Conservation (phyloP, 2,113 vertebrate genomes). For the Rana temporaria region DNA sequence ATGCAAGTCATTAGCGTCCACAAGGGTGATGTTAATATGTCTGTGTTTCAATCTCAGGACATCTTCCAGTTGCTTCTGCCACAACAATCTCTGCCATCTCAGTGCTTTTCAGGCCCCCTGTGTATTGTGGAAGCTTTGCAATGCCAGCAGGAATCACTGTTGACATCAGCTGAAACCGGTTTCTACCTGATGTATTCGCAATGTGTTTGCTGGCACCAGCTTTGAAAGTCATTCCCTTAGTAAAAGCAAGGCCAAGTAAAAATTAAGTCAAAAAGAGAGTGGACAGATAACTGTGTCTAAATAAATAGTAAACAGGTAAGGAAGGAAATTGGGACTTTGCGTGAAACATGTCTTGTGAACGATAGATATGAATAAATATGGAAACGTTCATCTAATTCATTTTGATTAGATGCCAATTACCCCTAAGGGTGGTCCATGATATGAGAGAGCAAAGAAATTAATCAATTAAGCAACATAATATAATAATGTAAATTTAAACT, state of each 20-base stretch:
- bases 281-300: neutral
- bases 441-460: no score
- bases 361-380: no score
- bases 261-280: constrained; percentile 9
- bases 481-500: no score
- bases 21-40: constrained; percentile 81
- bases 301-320: no score
- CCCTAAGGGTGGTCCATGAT: no score
- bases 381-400: no score
- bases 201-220: constrained; percentile 58
- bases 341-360: no score
- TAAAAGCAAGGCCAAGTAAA: constrained; percentile 17
- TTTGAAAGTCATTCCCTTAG: constrained; percentile 60
- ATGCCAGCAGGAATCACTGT: constrained; percentile 71
- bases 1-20: constrained; percentile 81
- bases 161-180: constrained; percentile 67
- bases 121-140: constrained; percentile 74
- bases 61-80: constrained; percentile 85
- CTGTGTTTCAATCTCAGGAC: constrained; percentile 83
- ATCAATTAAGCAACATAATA: no score
- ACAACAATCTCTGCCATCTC: constrained; percentile 82
- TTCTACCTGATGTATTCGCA: constrained; percentile 66
- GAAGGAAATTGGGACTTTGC: no score
- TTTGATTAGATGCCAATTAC: no score
- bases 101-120: constrained; percentile 74